Base-by-base conservation (phyloP, 2,113 vertebrate species). In the Muscicapa adusta region DNA sequence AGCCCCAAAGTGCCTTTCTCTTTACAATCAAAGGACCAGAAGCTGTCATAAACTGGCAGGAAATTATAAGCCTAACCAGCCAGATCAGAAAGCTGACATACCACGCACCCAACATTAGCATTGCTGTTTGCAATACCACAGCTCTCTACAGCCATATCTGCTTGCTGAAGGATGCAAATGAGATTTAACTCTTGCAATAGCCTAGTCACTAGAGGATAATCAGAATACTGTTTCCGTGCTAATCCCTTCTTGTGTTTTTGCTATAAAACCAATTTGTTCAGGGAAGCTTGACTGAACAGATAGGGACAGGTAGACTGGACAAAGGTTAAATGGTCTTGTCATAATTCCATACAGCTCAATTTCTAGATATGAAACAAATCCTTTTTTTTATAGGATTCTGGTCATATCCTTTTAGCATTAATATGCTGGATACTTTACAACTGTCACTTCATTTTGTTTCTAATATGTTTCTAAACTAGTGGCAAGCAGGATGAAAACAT, bases 101-200 rank as follows among this genome's bases (percentile, higher is more conserved):
- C 8, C 86, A 20, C 68, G n/a, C 68, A 42, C 72, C 68, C 56
- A 36, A 29, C 11, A 3, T 80, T 31, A 90, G 56, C 82, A 68
- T 58, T 18, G 34, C 26, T 71, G 4, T 34, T 71, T 65, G 54
- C 0, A 1, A 58, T 29, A 48, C 6, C 4, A 34, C 71, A 83
- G 65, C 67, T 76, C 71, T 24, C 28, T 43, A 74, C 67, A 56
- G 40, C 34, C 79, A 29, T 85, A 62, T 48, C 60, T 90, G 75
- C 56, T 77, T 48, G 61, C 48, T 76, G 47, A 76, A 78, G 79
- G 31, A 83, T 71, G 78, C 47, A 96, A 93, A 94, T 42, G n/a
- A 91, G 18, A 18, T 48, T 90, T 96, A 91, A 95, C 78, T 94
- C 90, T 71, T 93, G 75, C 76, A 71, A 17, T 3, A 77, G 53